Base-by-base conservation (phyloP, 1,140 invertebrate genomes). In the Drosophila nikananu region DNA sequence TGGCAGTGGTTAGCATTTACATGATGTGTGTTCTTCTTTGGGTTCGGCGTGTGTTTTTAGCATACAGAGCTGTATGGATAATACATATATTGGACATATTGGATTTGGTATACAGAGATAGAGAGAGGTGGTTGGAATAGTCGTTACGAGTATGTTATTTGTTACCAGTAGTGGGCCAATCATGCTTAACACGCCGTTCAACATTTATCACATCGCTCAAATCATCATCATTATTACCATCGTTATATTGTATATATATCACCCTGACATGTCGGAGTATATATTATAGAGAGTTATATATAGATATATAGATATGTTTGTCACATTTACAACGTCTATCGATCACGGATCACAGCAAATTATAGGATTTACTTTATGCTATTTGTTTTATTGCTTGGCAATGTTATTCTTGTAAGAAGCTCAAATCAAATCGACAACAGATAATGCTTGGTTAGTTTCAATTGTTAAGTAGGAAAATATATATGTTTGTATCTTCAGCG, bases 111-210 rank as follows among this genome's bases (percentile, higher is more conserved):
- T 52, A 66, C 65, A 41, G 58, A 63, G 49, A 76, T 71, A 58
- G 62, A 74, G 57, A 77, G 75, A 76, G 71, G 74, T 76, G 72
- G 71, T 66, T 62, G 25, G 67, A 64, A 44, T 75, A 67, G 51
- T 84, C 81, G 70, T 44, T 71, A 70, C 67, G 48, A 70, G 55
- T 62, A 84, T 90, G 81, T 82, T 77, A 67, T 72, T 74, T 91
- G 91, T 92, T 92, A 92, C 91, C 91, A 92, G 91, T 92, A 92
- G 91, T 92, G 91, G 91, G 91, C 91, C 91, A 92, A 92, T 92
- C 91, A 92, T 92, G 91, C 91, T 92, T 80, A 80, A 80, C 75
- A 90, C 86, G 86, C 81, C 81, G 81, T 86, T 91, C 37, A 66
- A 89, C 86, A 86, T 67, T 79, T 81, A 89, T 84, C 84, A 89